Conservation (phyloP, 2,113 vertebrate genomes). For the Nothobranchius kuhntae region DNA sequence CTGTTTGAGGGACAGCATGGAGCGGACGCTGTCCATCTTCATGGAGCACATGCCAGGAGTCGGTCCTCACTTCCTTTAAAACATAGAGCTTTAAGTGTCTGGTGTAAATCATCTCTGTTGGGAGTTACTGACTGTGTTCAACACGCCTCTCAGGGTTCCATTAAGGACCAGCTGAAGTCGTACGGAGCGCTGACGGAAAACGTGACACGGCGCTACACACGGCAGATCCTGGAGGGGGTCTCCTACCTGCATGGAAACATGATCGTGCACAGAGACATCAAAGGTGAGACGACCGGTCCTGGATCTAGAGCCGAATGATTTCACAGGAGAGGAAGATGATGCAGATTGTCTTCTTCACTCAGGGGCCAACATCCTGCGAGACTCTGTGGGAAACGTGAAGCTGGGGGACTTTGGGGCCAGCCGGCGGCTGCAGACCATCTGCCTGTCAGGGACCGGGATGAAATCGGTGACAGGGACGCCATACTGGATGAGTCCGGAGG, state of each 20-base stretch:
- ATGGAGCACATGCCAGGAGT: constrained; percentile 99
- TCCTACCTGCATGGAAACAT: constrained; percentile 99
- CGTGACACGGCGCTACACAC: constrained; percentile 94
- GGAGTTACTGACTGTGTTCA: not conserved
- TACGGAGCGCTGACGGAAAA: constrained; percentile 98
- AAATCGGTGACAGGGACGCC: constrained; percentile 97
- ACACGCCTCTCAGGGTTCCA: constrained; percentile 84
- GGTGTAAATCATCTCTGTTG: not conserved
- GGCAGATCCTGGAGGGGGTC: constrained; percentile 97
- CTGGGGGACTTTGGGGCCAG: constrained; percentile 98
- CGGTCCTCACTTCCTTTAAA: constrained; percentile 51
- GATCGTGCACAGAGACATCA: constrained; percentile 99
- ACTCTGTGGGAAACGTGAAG: constrained; percentile 97
- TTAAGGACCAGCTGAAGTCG: constrained; percentile 97
- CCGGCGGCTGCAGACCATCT: constrained; percentile 96
- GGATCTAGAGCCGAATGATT: not conserved
- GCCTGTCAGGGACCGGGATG: constrained; percentile 96
- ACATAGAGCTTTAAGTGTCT: too few species aligned
- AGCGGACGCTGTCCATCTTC: constrained; percentile 97
- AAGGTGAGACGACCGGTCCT: constrained; percentile 80
- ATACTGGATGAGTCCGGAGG: constrained; percentile 99
- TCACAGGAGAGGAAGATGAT: not conserved
- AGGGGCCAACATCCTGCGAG: constrained; percentile 98
- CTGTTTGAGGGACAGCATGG: constrained; percentile 90
- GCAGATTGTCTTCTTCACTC: constrained; percentile 8